These are phyloP conservation scores for Ormyrus labotus DNA, from an alignment of 2,888 invertebrate genomes.

Conservation along the genomic window DNA sequence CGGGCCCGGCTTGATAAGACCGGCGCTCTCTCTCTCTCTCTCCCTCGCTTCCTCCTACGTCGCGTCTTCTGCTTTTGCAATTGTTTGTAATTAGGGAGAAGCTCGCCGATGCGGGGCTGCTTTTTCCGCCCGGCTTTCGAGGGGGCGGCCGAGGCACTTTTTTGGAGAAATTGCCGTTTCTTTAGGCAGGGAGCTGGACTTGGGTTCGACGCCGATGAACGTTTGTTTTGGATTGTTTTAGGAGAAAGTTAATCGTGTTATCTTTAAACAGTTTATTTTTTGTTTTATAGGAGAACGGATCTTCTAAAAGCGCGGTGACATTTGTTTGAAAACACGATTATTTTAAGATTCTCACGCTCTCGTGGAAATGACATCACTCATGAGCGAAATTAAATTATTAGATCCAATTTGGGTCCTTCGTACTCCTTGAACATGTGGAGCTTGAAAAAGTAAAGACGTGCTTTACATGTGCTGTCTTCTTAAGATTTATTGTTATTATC, in stretches of 20 bases:
- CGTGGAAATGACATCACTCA: conserved; percentile 10
- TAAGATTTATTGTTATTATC: no score
- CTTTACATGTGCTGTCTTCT: no score
- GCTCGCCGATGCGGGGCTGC: neutral
- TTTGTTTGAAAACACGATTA: neutral
- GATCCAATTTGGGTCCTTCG: conserved; percentile 5
- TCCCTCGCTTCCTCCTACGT: neutral
- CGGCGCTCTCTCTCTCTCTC: neutral
- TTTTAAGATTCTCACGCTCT: conserved; percentile 29
- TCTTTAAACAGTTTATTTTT: no score
- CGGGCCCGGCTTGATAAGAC: conserved; percentile 28
- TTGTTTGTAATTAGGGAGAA: conserved; percentile 39
- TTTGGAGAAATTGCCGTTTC: no score
- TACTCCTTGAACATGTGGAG: neutral
- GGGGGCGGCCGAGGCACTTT: no score
- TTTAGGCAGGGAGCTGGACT: no score
- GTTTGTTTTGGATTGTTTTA: no score
- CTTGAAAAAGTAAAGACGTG: neutral
- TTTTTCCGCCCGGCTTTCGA: neutral
- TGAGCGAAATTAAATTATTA: conserved; percentile 19
- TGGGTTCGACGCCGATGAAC: no score
- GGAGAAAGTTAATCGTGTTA: no score
- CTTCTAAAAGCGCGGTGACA: no score
- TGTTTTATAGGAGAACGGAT: no score
- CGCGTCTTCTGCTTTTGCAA: neutral